phyloP scores from a whole-genome alignment of 2,113 vertebrate genomes.

The Pelobates fuscus region DNA sequence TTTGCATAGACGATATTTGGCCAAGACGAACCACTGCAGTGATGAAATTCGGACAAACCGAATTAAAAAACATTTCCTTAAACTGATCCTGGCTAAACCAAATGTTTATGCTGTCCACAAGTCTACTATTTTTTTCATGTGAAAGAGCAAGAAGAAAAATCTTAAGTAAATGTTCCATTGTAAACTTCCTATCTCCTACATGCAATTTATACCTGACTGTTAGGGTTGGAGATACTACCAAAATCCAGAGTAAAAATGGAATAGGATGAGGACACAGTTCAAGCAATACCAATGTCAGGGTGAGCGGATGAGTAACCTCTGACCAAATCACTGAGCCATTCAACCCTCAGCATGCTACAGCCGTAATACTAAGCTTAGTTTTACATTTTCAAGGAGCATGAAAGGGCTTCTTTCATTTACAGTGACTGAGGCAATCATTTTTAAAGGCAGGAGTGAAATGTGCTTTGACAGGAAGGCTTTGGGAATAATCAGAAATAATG shows the following conservation, averaged over 20 bases:
- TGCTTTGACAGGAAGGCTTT: conserved; percentile 42
- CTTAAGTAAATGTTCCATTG: conserved; percentile 10
- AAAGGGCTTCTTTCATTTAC: conserved; percentile 46
- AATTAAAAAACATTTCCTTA: too few relatives aligned
- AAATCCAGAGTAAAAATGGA: conserved; percentile 12
- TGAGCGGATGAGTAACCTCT: conserved; percentile 43
- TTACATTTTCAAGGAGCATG: conserved; percentile 46
- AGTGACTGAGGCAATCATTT: conserved; percentile 42
- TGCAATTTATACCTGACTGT: conserved; percentile 24
- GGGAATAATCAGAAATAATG: conserved; percentile 39
- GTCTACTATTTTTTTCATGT: too few relatives aligned
- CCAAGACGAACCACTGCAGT: too few relatives aligned
- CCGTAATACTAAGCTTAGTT: conserved; percentile 43
- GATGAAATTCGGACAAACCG: too few relatives aligned
- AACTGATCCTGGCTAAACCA: too few relatives aligned
- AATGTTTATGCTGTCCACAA: too few relatives aligned
- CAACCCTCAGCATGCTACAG: conserved; percentile 41
- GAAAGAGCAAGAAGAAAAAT: neutral
- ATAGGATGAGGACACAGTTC: conserved; percentile 27
- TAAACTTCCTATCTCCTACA: neutral
- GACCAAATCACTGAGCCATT: conserved; percentile 44
- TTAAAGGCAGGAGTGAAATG: conserved; percentile 44
- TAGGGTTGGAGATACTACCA: conserved; percentile 14
- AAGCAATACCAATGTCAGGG: conserved; percentile 34
- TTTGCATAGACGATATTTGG: too few relatives aligned